Evolutionary conservation across 2,888 invertebrate genomes (phyloP), one percentile per base, ranked within the genome.

Genomic region (Eudasyphora cyanicolor): DNA sequence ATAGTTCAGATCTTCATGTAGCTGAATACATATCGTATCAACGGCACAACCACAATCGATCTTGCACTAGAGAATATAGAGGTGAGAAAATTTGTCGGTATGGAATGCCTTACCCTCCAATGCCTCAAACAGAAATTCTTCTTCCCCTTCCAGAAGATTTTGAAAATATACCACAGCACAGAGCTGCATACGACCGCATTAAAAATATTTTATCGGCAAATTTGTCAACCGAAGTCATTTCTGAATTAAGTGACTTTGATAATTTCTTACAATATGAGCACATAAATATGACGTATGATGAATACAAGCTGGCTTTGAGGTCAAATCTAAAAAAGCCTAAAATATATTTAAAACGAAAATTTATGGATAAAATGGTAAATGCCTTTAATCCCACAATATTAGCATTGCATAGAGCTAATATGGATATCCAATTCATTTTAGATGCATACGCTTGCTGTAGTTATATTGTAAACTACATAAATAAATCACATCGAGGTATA

Each of bases 211-310:
- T 45, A 45, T n/a, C 12, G 12, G 45, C 45, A 45, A 45, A 45
- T 45, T 45, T 45, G 38, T 38, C 38, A 7, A 38, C 5, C 10
- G 38, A 38, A 7, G 7, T 38, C 38, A 38, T 38, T 7, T 38
- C 45, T 2, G 12, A 7, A 10, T 10, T n/a, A 45, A n/a, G n/a
- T 45, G 45, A 45, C 10, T 38, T 38, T 10, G 7, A 38, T 7
- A 7, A 7, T 7, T 38, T 38, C 10, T 45, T 45, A 10, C 45
- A 45, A 45, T 10, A 27, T 64, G 73, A 67, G 10, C 74, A 17
- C 24, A 79, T 1, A 24, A 74, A 14, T 67, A 83, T 69, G 84
- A 78, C 74, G 57, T 76, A 82, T n/a, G 74, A 82, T 2, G 29
- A 64, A 1, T 82, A 82, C 17, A 45, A 35, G 42, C 24, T 67